Conservation (phyloP, 1,140 invertebrate species). For the Lineus longissimus region DNA sequence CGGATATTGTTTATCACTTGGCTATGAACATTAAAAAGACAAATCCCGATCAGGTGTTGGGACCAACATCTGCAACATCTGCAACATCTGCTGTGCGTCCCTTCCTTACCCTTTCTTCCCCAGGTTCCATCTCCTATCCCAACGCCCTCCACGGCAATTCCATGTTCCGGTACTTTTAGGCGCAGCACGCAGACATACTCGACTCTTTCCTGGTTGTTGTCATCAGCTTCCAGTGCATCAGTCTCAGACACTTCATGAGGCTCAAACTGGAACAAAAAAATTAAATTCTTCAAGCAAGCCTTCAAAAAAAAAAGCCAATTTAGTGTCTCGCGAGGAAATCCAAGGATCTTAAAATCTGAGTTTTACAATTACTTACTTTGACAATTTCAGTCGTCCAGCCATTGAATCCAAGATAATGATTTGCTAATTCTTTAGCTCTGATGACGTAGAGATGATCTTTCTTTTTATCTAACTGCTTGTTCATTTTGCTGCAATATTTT, state of each 20-base stretch:
- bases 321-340: too few species aligned
- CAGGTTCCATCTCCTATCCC: slow-evolving; percentile 30
- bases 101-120: background rate
- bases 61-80: too few species aligned
- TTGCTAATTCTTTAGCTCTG: slow-evolving; percentile 42
- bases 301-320: too few species aligned
- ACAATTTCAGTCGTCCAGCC: slow-evolving; percentile 32
- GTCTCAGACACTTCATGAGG: too few species aligned
- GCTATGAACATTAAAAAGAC: too few species aligned
- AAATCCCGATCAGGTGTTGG: too few species aligned
- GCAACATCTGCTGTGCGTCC: too few species aligned
- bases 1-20: too few species aligned
- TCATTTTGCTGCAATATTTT: slow-evolving; percentile 26
- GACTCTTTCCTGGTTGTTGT: slow-evolving; percentile 12
- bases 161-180: slow-evolving; percentile 23
- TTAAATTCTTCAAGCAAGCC: too few species aligned
- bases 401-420: slow-evolving; percentile 42
- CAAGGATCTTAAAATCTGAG: too few species aligned
- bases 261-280: too few species aligned
- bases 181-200: slow-evolving; percentile 30
- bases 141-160: slow-evolving; percentile 28
- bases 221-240: background rate
- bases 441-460: slow-evolving; percentile 19
- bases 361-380: slow-evolving; percentile 17
- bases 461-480: slow-evolving; percentile 18